Evolutionary conservation across 2,797 vertebrate genomes (phyloP).

Genomic region (Knipowitschia caucasica): DNA sequence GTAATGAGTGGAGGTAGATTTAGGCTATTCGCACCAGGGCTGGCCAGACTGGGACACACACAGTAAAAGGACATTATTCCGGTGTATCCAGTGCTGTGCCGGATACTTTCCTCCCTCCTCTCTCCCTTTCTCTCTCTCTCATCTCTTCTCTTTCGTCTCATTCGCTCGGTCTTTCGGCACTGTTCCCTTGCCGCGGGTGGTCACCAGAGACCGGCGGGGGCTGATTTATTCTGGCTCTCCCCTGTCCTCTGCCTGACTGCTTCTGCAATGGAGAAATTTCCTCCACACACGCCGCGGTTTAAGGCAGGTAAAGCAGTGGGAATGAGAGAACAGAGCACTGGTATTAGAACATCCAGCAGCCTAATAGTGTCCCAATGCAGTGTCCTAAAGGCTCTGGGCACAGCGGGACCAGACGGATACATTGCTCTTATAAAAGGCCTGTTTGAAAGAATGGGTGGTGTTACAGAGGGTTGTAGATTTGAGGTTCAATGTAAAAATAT

Average conservation of each 20-base stretch:
- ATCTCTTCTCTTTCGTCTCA: conserved; percentile 25
- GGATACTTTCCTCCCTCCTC: conserved; percentile 25
- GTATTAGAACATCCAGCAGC: conserved; percentile 63
- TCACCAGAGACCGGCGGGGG: conserved; percentile 81
- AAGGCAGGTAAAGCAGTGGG: conserved; percentile 53
- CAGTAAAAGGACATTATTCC: conserved; percentile 82
- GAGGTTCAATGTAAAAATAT: neutral
- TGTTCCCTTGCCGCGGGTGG: conserved; percentile 85
- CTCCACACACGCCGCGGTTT: conserved; percentile 35
- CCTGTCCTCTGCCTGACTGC: conserved; percentile 88
- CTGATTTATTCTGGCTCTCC: conserved; percentile 88
- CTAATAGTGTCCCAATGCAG: conserved; percentile 58
- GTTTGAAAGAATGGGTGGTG: neutral
- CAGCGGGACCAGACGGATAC: conserved; percentile 21
- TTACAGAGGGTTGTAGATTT: neutral
- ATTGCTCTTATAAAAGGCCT: conserved; percentile 33
- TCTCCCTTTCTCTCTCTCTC: conserved; percentile 14
- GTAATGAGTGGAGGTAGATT: conserved; percentile 62
- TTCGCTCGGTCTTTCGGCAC: conserved; percentile 65
- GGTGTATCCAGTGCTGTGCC: conserved; percentile 42
- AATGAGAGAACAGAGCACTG: conserved; percentile 60
- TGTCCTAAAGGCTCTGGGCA: conserved; percentile 40
- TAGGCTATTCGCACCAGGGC: conserved; percentile 44
- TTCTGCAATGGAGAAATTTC: conserved; percentile 82
- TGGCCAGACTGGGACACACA: conserved; percentile 75